Base-by-base conservation (phyloP, 1,140 invertebrate genomes). In the Saccostrea glomerata region DNA sequence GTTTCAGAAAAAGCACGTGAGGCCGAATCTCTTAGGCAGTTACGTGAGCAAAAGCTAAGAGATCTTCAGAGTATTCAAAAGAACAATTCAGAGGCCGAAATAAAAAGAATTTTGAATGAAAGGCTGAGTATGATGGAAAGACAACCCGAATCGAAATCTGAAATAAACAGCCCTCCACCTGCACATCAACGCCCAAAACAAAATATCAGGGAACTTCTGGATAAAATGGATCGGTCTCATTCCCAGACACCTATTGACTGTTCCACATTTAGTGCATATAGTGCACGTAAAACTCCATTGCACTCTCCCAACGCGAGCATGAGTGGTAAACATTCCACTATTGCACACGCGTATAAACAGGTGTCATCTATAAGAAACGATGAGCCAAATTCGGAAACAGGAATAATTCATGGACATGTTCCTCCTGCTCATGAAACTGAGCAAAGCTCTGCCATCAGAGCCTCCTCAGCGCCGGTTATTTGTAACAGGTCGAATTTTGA, bases 131-230 rank as follows among this genome's bases (percentile, higher is more conserved):
- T 3, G 4, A 12, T 77, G 36, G 55, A 55, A 13, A 84, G 23
- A 55, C 82, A 23, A n/a, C 13, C 23, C 13, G 30, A 54, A 13
- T 3, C 25, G n/a, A 56, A 84, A 20, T 23, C 30, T 17, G 47
- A 84, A 20, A 84, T 84, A 40, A 54, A 54, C 40, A 55, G 82
- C 20, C 82, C 82, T 84, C 82, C 82, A 20, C 82, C 82, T 20
- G 82, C 82, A 23, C 82, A 84, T 36, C 82, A 84, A 84, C 36
- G 47, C 9, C 40, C 40, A 23, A 84, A 84, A 25, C 47, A 84
- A 56, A 84, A 84, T 20, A 56, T 84, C n/a, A 84, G 40, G n/a
- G 82, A 84, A 54, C 40, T 84, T n/a, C 47, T 84, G 20, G 82
- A 84, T 54, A 84, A 84, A 20, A 84, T 84, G 82, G 82, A 84